Percentiles rank a stretch among this genome's conserved stretches.
These are phyloP conservation scores for Pterocles gutturalis DNA, from an alignment of 2,113 vertebrate genomes.

Conservation along the genomic window DNA sequence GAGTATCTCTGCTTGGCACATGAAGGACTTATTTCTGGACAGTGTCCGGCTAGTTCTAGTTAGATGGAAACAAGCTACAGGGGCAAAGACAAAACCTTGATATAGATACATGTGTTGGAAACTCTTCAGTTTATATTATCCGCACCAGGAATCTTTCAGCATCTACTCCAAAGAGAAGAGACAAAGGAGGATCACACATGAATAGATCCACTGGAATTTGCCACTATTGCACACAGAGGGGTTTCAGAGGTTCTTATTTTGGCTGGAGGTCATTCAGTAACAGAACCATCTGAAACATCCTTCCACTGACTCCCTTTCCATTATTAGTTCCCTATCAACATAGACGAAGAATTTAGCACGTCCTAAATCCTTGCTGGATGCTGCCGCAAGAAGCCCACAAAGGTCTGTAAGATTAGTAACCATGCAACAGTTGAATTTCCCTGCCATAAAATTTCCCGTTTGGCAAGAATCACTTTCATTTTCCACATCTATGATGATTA, in stretches of 20 bases:
- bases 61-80: neutral
- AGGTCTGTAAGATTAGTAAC: neutral
- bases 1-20: neutral
- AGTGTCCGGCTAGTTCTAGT: neutral
- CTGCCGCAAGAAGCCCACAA: neutral
- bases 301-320: neutral
- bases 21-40: neutral
- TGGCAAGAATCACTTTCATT: neutral
- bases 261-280: neutral
- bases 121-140: neutral
- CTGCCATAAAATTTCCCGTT: neutral
- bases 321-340: neutral
- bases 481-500: neutral
- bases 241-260: neutral
- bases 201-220: neutral
- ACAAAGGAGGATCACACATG: neutral
- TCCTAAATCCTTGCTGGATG: neutral
- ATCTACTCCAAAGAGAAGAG: neutral
- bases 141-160: neutral
- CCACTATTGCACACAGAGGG: fast-evolving
- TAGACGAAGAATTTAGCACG: neutral
- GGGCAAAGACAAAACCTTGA: neutral
- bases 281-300: neutral
- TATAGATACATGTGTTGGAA: neutral
- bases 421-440: neutral